These are phyloP conservation scores for Yponomeuta plumbellus DNA, from an alignment of 2,888 invertebrate species.

Conservation along the genomic window DNA sequence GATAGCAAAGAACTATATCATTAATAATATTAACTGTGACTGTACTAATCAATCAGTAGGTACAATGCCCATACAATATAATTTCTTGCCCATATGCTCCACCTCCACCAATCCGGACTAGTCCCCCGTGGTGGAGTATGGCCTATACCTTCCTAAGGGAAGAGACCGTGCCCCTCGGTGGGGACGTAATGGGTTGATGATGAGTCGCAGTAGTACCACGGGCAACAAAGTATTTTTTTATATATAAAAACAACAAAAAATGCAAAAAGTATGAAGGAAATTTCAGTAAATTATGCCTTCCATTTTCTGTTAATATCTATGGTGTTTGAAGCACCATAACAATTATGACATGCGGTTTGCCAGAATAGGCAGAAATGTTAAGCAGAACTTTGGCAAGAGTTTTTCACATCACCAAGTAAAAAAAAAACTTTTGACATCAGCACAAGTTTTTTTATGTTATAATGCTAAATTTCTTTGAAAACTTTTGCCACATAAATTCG, in stretches of 20 bases:
- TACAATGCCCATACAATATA: too few relatives aligned
- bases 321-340: slow-evolving; percentile 7
- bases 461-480: slow-evolving; percentile 34
- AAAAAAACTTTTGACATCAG: slow-evolving; percentile 36
- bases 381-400: slow-evolving; percentile 32
- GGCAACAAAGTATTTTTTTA: too few relatives aligned
- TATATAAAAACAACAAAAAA: neutral
- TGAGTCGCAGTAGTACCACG: too few relatives aligned
- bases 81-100: too few relatives aligned
- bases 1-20: too few relatives aligned
- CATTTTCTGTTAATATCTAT: neutral
- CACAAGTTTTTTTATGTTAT: slow-evolving; percentile 30
- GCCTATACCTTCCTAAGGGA: too few relatives aligned
- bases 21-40: too few relatives aligned
- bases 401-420: slow-evolving; percentile 24
- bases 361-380: neutral
- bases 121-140: too few relatives aligned
- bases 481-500: slow-evolving; percentile 69
- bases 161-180: too few relatives aligned
- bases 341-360: neutral
- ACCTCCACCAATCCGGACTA: too few relatives aligned
- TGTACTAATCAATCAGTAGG: too few relatives aligned
- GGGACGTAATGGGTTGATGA: too few relatives aligned
- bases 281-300: neutral
- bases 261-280: neutral